phyloP scores from a whole-genome alignment of 2,797 vertebrate species.

The Sebastes trivittatus region DNA sequence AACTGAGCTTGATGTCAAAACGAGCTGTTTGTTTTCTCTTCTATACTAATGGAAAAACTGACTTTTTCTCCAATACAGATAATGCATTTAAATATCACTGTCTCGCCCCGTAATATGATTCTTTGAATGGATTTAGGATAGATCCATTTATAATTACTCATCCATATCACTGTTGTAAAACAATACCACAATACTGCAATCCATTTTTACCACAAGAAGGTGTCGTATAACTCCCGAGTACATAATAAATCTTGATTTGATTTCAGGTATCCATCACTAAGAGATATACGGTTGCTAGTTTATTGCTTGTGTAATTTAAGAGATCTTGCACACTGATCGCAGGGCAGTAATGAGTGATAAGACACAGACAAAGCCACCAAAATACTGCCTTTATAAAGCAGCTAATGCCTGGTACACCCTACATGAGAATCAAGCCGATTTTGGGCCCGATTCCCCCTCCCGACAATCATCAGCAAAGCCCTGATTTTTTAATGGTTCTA shows the following conservation, averaged over 20 bases:
- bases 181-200: conserved; percentile 13
- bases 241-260: conserved; percentile 26
- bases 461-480: no score
- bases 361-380: background rate
- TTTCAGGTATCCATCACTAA: conserved; percentile 24
- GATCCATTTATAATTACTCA: conserved; percentile 12
- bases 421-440: no score
- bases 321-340: background rate
- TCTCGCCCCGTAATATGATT: background rate
- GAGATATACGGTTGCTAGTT: background rate
- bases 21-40: conserved; percentile 17
- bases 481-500: no score
- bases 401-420: no score
- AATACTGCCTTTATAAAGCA: background rate
- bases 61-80: background rate
- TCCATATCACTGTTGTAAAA: conserved; percentile 25
- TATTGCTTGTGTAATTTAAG: conserved; percentile 19
- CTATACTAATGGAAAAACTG: background rate
- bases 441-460: no score
- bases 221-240: background rate
- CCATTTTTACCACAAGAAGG: conserved; percentile 9
- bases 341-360: background rate
- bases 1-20: conserved; percentile 14
- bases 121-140: conserved; percentile 8
- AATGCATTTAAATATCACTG: conserved; percentile 13